Percentiles rank a stretch among this genome's conserved stretches.
Evolutionary conservation across 2,797 vertebrate species (phyloP).

Genomic region (Brotula barbata): DNA sequence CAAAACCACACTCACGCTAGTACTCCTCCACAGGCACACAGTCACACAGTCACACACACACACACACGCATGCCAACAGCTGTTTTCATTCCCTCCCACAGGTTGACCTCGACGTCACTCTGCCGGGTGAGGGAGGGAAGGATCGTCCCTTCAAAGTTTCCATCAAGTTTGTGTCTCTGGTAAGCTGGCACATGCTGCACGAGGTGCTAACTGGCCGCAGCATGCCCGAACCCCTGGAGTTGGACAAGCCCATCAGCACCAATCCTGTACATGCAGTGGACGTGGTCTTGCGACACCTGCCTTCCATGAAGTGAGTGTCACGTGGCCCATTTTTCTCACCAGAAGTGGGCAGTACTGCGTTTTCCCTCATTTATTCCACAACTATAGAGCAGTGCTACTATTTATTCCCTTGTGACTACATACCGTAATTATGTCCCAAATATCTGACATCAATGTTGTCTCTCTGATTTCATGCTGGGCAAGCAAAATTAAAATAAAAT

Average conservation of each 20-base stretch:
- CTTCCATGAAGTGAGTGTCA: conserved; percentile 96
- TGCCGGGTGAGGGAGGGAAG: conserved; percentile 98
- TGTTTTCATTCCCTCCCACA: conserved; percentile 51
- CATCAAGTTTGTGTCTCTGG: conserved; percentile 97
- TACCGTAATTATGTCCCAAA: too few relatives aligned
- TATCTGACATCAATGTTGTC: too few relatives aligned
- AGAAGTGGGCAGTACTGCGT: too few relatives aligned
- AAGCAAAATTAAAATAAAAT: too few relatives aligned
- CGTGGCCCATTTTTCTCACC: too few relatives aligned
- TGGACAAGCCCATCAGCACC: conserved; percentile 99
- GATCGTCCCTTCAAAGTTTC: conserved; percentile 98
- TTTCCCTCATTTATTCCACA: too few relatives aligned
- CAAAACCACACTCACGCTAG: background rate
- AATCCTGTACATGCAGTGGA: conserved; percentile 99
- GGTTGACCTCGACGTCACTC: conserved; percentile 99
- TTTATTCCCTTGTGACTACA: too few relatives aligned
- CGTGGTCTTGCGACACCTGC: conserved; percentile 96
- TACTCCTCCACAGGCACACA: background rate
- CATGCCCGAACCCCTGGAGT: conserved; percentile 95
- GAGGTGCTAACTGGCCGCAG: conserved; percentile 97
- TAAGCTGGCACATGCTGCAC: conserved; percentile 99
- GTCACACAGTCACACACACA: background rate
- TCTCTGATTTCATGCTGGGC: too few relatives aligned
- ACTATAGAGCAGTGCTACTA: too few relatives aligned
- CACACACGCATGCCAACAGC: background rate